Base-by-base conservation (phyloP, 1,140 invertebrate species). In the Cydia pomonella region DNA sequence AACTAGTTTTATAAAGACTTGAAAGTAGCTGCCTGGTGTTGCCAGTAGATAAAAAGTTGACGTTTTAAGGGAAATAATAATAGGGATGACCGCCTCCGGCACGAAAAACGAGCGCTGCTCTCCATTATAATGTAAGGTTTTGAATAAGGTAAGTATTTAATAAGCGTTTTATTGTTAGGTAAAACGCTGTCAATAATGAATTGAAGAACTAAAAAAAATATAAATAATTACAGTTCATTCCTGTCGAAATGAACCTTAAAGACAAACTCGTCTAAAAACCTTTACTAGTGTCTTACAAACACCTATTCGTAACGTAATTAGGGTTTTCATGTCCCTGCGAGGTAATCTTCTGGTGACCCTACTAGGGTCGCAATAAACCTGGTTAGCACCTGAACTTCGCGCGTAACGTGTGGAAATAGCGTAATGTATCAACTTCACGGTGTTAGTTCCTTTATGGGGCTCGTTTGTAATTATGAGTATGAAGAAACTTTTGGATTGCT, bases 341-440 rank as follows among this genome's bases (percentile, higher is more conserved):
- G 16, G 47, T 59, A 59, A 59, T 59, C 9, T 59, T 4, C 53
- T 59, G 53, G 53, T 59, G 18, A 59, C 18, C 53, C 53, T 21
- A 59, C 53, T 59, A 21, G 21, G 53, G 53, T 23, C n/a, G 64
- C 16, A n/a, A 69, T 69, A 69, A 69, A 41, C 64, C 64, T 18
- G 29, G 64, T 69, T 69, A 41, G n/a, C 64, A 41, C 64, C 64
- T 69, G 27, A 69, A 69, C 29, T 69, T 69, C 29, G 64, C 13
- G 64, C 64, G 64, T 33, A 33, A n/a, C n/a, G 33, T 69, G 64
- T 38, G 63, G 38, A 33, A 66, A 38, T 66, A 66, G 63, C 63
- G 7, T n/a, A n/a, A 66, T 66, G 64, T 27, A 38, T 21, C 64
- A 69, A 69, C 64, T 69, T 69, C 64, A 69, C 9, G 64, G 27